Evolutionary conservation across 2,888 invertebrate species (phyloP).

Genomic region (Cetonia aurata): DNA sequence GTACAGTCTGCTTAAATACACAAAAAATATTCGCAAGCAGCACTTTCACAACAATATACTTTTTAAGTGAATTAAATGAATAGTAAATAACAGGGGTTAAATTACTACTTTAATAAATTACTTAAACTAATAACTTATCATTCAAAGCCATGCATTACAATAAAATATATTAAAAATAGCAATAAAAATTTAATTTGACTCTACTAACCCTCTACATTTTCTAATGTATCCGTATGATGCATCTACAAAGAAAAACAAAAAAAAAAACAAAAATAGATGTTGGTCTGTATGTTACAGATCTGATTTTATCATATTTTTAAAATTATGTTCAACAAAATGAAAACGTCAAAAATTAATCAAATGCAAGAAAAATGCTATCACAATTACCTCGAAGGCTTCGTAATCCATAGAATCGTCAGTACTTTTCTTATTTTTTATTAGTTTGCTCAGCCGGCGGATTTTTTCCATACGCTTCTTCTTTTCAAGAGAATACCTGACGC

Average conservation of each 20-base stretch:
- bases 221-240: conserved; percentile 6
- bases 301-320: not conserved
- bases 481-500: conserved; percentile 42
- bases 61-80: no score
- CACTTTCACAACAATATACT: no score
- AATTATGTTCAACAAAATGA: no score
- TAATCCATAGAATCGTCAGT: conserved; percentile 29
- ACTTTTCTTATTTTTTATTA: conserved; percentile 25
- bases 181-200: not conserved
- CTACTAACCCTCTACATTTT: conserved; percentile 37
- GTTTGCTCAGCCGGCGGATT: conserved; percentile 44
- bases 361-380: no score
- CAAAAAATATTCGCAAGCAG: no score
- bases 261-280: no score
- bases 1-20: no score
- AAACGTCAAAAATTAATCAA: no score
- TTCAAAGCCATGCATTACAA: conserved; percentile 20
- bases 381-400: conserved; percentile 47
- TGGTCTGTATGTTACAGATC: not conserved
- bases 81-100: no score
- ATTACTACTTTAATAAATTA: no score
- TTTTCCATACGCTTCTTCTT: conserved; percentile 45
- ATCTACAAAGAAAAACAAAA: conserved; percentile 34
- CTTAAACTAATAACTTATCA: not conserved
- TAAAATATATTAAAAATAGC: conserved; percentile 23